phyloP scores from a whole-genome alignment of 1,140 invertebrate genomes.

The Drosophila malerkotliana region DNA sequence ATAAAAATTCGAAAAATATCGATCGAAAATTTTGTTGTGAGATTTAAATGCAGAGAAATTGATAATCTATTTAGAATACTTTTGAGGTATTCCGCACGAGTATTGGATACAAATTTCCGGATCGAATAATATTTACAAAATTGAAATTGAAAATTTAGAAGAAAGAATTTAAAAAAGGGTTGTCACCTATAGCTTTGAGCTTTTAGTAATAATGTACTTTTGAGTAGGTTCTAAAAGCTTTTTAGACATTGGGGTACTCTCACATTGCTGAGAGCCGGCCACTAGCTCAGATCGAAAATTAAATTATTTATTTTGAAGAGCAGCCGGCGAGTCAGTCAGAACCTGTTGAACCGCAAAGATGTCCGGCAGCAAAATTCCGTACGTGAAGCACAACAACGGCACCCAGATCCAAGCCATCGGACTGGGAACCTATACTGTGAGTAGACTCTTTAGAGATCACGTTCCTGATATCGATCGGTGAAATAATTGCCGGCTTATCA shows the following conservation, averaged over 20 bases:
- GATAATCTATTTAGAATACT: no score
- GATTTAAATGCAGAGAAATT: no score
- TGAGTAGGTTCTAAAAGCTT: not conserved
- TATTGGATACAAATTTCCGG: no score
- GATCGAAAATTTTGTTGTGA: no score
- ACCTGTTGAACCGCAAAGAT: slow-evolving; percentile 57
- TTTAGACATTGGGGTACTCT: not conserved
- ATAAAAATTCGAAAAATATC: no score
- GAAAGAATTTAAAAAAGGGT: no score
- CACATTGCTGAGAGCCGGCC: not conserved
- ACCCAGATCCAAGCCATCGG: slow-evolving; percentile 88
- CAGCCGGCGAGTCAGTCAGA: slow-evolving; percentile 12
- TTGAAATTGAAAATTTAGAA: no score
- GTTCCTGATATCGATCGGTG: slow-evolving; percentile 73
- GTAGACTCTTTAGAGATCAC: slow-evolving; percentile 85
- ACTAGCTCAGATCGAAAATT: no score
- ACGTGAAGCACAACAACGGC: slow-evolving; percentile 87
- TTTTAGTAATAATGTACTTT: not conserved
- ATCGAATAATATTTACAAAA: no score
- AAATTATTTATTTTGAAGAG: not conserved
- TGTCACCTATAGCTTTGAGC: not conserved
- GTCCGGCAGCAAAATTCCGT: slow-evolving; percentile 67
- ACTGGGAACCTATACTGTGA: slow-evolving; percentile 91
- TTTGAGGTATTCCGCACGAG: no score
- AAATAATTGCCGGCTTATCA: slow-evolving; percentile 35